Evolutionary conservation across 2,113 vertebrate genomes (phyloP), one percentile per base, ranked within the genome.

Genomic region (Rhodinocichla rosea): DNA sequence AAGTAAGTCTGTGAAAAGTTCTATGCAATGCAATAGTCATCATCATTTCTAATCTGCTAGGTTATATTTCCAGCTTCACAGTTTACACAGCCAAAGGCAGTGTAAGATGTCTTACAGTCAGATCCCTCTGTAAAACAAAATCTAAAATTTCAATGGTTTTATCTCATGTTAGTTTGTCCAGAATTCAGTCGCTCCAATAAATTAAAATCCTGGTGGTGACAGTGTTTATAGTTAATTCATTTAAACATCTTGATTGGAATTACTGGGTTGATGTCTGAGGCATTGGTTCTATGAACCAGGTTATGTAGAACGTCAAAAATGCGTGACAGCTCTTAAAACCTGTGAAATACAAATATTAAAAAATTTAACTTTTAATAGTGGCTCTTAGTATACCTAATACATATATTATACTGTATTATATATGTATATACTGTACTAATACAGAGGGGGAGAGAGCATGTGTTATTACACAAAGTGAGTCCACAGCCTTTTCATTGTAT

Each of bases 391-490:
- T 73, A n/a, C n/a, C 8, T 84, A 22, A 32, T 53, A 39, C 1
- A 21, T 22, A 9, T 60, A 42, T 7, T 50, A 20, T 44, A 33
- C 7, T 63, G 27, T 39, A 15, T 63, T 63, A 39, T 37, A 18
- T 22, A 22, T 63, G 9, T 37, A 17, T 53, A 37, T 42, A 20
- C 79, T 42, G 4, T 35, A 32, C 4, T 77, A 59, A 47, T 28
- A 40, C 1, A 20, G 33, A 20, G 6, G 0, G 2, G 4, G 7
- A 21, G 17, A 32, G 20, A 2, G 5, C 2, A 1, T 60, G 16
- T 55, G 8, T 30, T 73, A 26, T 15, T 56, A 20, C 14, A 22
- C 45, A 15, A 68, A 64, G 4, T 33, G 42, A 50, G 20, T 60
- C 14, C 16, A 16, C 32, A 57, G 11, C 37, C n/a, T 87, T 44